Evolutionary conservation across 2,888 invertebrate species (phyloP).

Genomic region (Branchipolynoe longqiensis): DNA sequence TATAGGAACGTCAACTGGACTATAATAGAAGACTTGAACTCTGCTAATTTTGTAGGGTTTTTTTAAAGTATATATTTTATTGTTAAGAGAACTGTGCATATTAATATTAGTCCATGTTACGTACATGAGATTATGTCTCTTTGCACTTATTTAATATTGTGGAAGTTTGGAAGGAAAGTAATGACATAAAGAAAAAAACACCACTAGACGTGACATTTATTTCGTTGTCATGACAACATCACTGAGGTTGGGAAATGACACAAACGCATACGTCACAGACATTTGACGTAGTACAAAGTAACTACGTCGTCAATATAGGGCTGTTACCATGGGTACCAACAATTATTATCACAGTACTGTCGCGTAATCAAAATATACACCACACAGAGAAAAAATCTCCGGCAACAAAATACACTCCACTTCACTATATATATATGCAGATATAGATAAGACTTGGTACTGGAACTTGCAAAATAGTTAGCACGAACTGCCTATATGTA

Average conservation of each 20-base stretch:
- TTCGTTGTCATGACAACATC: conserved; percentile 50
- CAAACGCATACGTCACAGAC: conserved; percentile 37
- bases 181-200: neutral
- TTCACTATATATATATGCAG: conserved; percentile 23
- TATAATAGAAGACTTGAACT: too few relatives aligned
- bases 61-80: too few relatives aligned
- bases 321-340: conserved; percentile 33
- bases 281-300: conserved; percentile 30
- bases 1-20: too few relatives aligned
- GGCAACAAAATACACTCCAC: conserved; percentile 42
- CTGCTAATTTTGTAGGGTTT: too few relatives aligned
- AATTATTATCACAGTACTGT: conserved; percentile 36
- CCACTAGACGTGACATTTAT: conserved; percentile 45
- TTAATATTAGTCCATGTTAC: too few relatives aligned
- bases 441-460: conserved; percentile 17
- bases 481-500: neutral
- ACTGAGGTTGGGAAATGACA: conserved; percentile 26
- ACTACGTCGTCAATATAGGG: conserved; percentile 33
- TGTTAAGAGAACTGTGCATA: too few relatives aligned
- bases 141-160: too few relatives aligned
- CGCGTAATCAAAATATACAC: conserved; percentile 42
- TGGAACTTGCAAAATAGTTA: conserved; percentile 4
- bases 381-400: conserved; percentile 33
- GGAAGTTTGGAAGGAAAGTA: too few relatives aligned
- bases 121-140: too few relatives aligned